These are phyloP conservation scores for Talpa occidentalis DNA, from an alignment of 2,113 vertebrate species.

Conservation along the genomic window DNA sequence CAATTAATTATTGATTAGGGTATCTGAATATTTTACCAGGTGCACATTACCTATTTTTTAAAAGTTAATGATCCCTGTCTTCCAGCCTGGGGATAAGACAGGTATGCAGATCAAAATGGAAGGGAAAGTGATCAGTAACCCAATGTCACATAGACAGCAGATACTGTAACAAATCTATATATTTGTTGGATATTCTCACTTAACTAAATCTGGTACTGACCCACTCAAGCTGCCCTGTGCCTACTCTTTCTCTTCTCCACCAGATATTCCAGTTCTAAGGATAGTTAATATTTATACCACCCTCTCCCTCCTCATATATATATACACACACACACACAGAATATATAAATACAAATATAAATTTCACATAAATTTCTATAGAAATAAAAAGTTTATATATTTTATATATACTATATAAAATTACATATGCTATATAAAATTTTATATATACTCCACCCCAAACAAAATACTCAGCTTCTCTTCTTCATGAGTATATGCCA, in stretches of 20 bases:
- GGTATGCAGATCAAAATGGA: not conserved
- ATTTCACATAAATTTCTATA: no score
- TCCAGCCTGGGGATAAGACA: not conserved
- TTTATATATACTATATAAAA: no score
- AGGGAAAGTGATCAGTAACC: not conserved
- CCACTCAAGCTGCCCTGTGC: not conserved
- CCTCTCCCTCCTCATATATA: not conserved
- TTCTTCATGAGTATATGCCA: not conserved
- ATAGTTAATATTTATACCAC: not conserved
- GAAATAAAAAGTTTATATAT: no score
- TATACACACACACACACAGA: no score
- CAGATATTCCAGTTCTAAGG: not conserved
- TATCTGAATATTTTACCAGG: not conserved
- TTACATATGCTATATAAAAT: not conserved
- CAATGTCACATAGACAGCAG: not conserved
- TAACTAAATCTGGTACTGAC: not conserved
- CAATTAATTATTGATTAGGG: not conserved
- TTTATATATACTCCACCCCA: not conserved
- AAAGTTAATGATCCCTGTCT: constrained; percentile 13
- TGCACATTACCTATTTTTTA: not conserved
- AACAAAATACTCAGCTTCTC: not conserved
- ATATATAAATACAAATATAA: no score
- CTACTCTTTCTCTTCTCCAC: not conserved
- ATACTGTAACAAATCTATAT: not conserved
- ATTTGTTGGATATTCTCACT: not conserved